Evolutionary conservation across 2,113 vertebrate genomes (phyloP).

Genomic region (Indri indri): DNA sequence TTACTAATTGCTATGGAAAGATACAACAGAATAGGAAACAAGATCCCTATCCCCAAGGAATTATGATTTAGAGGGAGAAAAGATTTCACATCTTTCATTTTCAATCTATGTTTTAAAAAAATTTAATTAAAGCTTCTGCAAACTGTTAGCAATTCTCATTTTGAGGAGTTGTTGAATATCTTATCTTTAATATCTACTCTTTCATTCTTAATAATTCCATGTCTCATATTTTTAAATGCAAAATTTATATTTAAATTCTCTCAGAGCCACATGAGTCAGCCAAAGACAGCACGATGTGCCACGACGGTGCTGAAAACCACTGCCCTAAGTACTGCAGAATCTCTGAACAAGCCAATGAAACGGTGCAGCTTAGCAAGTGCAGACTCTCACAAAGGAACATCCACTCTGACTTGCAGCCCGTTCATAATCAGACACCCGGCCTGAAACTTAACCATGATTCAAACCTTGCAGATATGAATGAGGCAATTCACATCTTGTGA

Average conservation of each 20-base stretch:
- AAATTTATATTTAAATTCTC: neutral
- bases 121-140: neutral
- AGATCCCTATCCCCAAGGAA: neutral
- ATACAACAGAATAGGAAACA: neutral
- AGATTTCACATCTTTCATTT: neutral
- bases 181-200: neutral
- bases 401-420: neutral
- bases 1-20: neutral
- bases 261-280: neutral
- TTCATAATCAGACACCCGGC: neutral
- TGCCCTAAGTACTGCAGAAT: neutral
- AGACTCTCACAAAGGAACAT: neutral
- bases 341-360: neutral
- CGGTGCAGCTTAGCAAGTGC: neutral
- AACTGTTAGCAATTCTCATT: neutral
- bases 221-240: neutral
- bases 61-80: neutral
- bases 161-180: neutral
- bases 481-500: conserved; percentile 46
- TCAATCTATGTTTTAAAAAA: neutral
- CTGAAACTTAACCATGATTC: neutral
- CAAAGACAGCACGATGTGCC: neutral
- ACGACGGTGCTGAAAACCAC: neutral
- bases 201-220: neutral
- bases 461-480: conserved; percentile 44